Percentiles rank a stretch among this genome's conserved stretches.
These are phyloP conservation scores for Caenorhabditis imperialis DNA, from an alignment of 2,888 invertebrate species.

Conservation along the genomic window DNA sequence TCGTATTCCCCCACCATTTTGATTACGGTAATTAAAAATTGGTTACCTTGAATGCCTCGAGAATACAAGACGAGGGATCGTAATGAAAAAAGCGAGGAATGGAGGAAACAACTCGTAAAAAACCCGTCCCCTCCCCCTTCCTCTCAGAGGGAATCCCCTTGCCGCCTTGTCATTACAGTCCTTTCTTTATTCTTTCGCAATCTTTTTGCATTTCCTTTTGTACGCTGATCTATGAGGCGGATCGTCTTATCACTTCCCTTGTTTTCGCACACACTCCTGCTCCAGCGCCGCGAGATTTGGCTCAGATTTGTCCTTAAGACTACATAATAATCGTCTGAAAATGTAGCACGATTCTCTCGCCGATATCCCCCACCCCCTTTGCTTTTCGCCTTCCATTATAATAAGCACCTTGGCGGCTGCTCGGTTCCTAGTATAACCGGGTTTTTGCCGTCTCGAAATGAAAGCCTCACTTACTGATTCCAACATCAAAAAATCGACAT, in stretches of 20 bases:
- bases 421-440: not conserved
- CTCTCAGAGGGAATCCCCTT: constrained; percentile 25
- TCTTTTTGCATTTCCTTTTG: not conserved
- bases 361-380: not conserved
- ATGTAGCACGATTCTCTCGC: constrained; percentile 31
- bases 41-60: constrained; percentile 38
- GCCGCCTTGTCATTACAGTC: constrained; percentile 3
- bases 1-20: no score
- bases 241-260: not conserved
- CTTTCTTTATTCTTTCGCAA: not conserved
- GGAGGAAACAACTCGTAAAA: constrained; percentile 48
- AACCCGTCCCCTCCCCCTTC: constrained; percentile 31
- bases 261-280: constrained; percentile 18
- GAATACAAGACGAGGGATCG: constrained; percentile 5
- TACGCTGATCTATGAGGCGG: constrained; percentile 1
- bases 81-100: constrained; percentile 26
- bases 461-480: constrained; percentile 32
- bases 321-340: constrained; percentile 44
- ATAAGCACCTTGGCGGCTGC: constrained; percentile 11
- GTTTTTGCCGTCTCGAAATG: constrained; percentile 7
- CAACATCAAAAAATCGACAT: constrained; percentile 4
- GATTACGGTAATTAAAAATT: constrained; percentile 36
- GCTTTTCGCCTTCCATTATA: constrained; percentile 4
- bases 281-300: constrained; percentile 24
- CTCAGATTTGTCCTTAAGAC: constrained; percentile 37